These are phyloP conservation scores for Coleophora deauratella DNA, from an alignment of 2,888 invertebrate genomes.

Conservation along the genomic window DNA sequence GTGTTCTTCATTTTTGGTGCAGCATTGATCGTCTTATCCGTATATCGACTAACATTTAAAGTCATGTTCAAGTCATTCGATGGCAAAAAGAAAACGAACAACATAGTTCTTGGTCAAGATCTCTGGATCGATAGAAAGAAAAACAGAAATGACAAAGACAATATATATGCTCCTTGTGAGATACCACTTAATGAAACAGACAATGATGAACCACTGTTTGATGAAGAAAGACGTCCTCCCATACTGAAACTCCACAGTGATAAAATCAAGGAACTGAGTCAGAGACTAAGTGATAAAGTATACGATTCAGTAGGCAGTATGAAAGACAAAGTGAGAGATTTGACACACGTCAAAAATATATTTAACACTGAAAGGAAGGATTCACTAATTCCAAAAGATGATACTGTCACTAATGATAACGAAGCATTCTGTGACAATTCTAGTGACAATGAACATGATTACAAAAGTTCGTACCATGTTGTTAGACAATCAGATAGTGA, in stretches of 20 bases:
- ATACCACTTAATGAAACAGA: conserved; percentile 45
- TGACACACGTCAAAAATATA: conserved; percentile 36
- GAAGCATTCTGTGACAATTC: conserved; percentile 39
- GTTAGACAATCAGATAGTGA: conserved; percentile 49
- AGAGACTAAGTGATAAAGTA: conserved; percentile 43
- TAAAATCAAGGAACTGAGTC: conserved; percentile 43
- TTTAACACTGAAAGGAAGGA: conserved; percentile 33
- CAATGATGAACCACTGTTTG: conserved; percentile 32
- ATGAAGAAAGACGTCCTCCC: conserved; percentile 24
- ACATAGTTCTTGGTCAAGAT: conserved; percentile 29
- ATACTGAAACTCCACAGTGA: conserved; percentile 35
- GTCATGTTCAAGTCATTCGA: conserved; percentile 54
- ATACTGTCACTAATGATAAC: conserved; percentile 23
- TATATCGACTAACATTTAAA: conserved; percentile 58
- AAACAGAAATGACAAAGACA: conserved; percentile 21
- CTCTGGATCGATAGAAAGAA: conserved; percentile 33
- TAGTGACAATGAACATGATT: conserved; percentile 30
- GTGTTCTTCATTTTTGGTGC: conserved; percentile 63
- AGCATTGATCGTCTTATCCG: conserved; percentile 66
- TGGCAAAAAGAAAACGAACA: conserved; percentile 27
- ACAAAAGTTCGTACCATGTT: conserved; percentile 27
- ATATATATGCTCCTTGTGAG: conserved; percentile 56
- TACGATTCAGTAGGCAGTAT: conserved; percentile 50
- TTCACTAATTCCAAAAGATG: conserved; percentile 30
- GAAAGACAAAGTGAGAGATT: conserved; percentile 37